phyloP scores from a whole-genome alignment of 1,140 invertebrate genomes.

The Drosophila nebulosa region DNA sequence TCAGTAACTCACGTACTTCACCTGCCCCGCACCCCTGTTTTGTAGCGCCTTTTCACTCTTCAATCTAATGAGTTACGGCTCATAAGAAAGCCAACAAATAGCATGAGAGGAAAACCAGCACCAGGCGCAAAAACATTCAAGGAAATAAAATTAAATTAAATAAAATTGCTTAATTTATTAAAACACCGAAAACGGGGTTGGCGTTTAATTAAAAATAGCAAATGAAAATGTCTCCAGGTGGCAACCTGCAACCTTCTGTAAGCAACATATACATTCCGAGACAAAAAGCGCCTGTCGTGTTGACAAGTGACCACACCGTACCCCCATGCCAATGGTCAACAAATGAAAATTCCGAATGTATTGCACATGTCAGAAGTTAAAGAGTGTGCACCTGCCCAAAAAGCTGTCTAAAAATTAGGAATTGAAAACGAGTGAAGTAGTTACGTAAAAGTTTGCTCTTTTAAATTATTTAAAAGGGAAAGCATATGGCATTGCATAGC shows the following conservation, averaged over 20 bases:
- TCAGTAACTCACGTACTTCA: not conserved
- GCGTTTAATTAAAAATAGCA: conserved; percentile 56
- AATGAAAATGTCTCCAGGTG: conserved; percentile 8
- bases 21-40: not conserved
- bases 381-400: not conserved
- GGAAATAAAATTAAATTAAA: conserved; percentile 46
- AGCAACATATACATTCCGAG: not conserved
- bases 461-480: too few species aligned
- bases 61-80: conserved; percentile 41
- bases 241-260: not conserved
- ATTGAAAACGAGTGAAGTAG: too few species aligned
- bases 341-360: conserved; percentile 51
- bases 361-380: conserved; percentile 34
- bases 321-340: not conserved
- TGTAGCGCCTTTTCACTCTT: not conserved
- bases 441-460: too few species aligned
- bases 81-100: conserved; percentile 19
- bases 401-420: not conserved
- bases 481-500: too few species aligned
- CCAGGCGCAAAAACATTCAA: conserved; percentile 17
- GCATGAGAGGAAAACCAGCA: conserved; percentile 12
- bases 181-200: conserved; percentile 31
- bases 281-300: not conserved
- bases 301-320: not conserved
- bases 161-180: conserved; percentile 59